Conservation (phyloP, 2,797 vertebrate species). For the Mus spretus region DNA sequence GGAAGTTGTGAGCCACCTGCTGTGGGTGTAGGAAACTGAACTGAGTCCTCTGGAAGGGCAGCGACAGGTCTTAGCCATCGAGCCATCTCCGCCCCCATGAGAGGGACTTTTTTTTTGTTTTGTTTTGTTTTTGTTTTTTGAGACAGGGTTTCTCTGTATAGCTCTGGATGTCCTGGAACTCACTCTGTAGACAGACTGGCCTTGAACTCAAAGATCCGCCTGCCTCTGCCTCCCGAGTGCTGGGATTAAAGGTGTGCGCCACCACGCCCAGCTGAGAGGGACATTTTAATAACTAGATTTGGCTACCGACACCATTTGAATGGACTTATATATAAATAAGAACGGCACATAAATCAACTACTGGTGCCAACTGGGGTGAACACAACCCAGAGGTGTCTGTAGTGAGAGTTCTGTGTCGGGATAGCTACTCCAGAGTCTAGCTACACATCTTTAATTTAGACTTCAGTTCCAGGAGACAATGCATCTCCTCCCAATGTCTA, state of each 20-base stretch:
- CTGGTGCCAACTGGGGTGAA: neutral
- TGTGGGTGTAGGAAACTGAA: neutral
- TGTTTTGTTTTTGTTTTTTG: no score
- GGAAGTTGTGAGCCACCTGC: neutral
- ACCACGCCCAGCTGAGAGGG: neutral
- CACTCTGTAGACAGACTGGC: no score
- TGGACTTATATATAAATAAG: constrained; percentile 31
- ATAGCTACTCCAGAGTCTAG: neutral
- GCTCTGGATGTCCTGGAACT: no score
- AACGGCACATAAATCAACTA: neutral
- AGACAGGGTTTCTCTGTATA: no score
- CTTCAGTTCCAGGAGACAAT: neutral
- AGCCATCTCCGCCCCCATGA: neutral
- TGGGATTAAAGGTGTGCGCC: no score
- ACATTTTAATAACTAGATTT: constrained; percentile 32
- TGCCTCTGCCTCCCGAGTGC: no score
- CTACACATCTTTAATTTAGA: accelerated
- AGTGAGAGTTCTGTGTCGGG: neutral
- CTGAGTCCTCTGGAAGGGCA: neutral
- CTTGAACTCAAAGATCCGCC: no score
- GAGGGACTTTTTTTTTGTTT: no score
- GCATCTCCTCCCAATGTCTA: neutral
- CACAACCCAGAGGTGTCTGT: neutral
- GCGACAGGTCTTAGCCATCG: no score
- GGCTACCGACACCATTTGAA: constrained; percentile 20